Evolutionary conservation across 2,888 invertebrate species (phyloP).

Genomic region (Panzeria rudis): DNA sequence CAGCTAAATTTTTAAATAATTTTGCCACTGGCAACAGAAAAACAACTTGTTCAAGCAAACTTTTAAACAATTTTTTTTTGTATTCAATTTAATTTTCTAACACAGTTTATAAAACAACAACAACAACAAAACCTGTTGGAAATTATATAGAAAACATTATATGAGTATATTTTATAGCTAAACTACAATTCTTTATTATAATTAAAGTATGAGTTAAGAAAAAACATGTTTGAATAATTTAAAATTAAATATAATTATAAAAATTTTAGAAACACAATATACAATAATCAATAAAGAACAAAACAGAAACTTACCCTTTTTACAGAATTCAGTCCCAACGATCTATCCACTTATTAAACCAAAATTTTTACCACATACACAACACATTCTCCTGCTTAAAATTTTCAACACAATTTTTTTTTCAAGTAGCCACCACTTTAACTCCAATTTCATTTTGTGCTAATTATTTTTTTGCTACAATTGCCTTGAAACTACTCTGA

Average conservation of each 20-base stretch:
- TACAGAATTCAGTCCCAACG: conserved; percentile 45
- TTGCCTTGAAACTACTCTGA: conserved; percentile 38
- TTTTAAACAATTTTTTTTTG: conserved; percentile 2
- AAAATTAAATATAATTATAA: neutral
- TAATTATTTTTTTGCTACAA: conserved; percentile 8
- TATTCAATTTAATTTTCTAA: conserved; percentile 3
- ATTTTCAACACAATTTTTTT: conserved; percentile 18
- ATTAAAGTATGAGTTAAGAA: neutral
- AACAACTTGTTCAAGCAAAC: conserved; percentile 44
- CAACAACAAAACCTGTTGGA: neutral
- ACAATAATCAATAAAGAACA: neutral
- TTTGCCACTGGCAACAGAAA: conserved; percentile 9
- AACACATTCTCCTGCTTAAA: conserved; percentile 17
- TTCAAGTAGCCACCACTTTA: conserved; percentile 54
- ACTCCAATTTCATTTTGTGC: conserved; percentile 27
- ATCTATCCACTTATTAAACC: conserved; percentile 57
- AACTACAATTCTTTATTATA: neutral
- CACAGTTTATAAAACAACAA: conserved; percentile 3
- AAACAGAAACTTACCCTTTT: conserved; percentile 53
- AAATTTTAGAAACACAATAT: no score
- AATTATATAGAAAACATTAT: neutral
- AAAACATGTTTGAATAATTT: neutral
- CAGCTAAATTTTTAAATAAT: conserved; percentile 2
- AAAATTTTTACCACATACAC: conserved; percentile 49
- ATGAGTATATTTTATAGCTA: neutral